Evolutionary conservation across 2,797 vertebrate genomes (phyloP), one percentile per base, ranked within the genome.

Genomic region (Rhinella marina): DNA sequence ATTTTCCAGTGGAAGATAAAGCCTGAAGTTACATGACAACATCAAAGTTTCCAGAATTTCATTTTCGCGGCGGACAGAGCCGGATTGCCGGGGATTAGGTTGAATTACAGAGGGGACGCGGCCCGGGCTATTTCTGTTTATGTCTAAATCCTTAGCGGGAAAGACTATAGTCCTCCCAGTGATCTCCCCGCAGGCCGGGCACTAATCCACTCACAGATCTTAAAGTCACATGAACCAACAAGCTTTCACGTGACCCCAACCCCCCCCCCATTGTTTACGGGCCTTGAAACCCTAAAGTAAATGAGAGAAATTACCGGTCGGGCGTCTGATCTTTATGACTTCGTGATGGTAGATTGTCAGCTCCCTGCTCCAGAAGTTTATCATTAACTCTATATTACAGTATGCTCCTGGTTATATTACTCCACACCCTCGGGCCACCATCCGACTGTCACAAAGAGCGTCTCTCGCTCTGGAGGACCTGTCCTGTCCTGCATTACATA

Each of bases 121-220:
- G 81, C 10, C 21, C 9, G 21, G 62, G n/a, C 50, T 83, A 83
- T 83, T 72, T 70, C 57, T 52, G 64, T 54, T 54, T 29, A 72
- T 29, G 50, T 83, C 64, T 54, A 68, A 52, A 29, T 27, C 64
- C 81, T 83, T 32, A 66, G 17, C 57, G 50, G 64, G 50, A 70
- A 83, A 70, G 29, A 25, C 52, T 48, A 86, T 70, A 70, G 6
- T 16, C 14, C 50, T 19, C 54, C 77, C 76, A 70, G 27, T 62
- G 61, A 76, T 61, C 50, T 75, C 66, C 66, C 62, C 77, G 13
- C 25, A 86, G 61, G 48, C 78, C 85, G 59, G 61, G 56, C 17
- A 32, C 81, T 83, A 68, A 79, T 59, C 54, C 54, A 59, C 56
- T 62, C 29, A 7, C 54, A 19, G 57, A 77, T 61, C 57, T 23